Evolutionary conservation across 2,113 vertebrate genomes (phyloP).

Genomic region (Lasiurus borealis): DNA sequence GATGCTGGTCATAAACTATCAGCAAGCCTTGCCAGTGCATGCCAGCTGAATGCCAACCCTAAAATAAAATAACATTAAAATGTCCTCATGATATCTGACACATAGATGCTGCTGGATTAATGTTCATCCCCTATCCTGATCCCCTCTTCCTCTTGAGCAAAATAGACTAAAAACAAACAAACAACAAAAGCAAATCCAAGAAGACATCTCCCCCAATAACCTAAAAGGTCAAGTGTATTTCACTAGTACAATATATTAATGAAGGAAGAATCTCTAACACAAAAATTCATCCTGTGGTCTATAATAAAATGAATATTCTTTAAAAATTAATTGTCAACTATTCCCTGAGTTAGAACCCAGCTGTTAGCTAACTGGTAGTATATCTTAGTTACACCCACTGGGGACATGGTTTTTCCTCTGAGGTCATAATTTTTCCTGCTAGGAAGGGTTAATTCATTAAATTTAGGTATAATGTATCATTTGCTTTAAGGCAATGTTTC

Average conservation of each 20-base stretch:
- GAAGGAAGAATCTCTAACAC: neutral
- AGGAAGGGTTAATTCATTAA: neutral
- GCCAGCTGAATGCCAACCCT: neutral
- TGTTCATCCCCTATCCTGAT: neutral
- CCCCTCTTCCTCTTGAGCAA: neutral
- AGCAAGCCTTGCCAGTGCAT: neutral
- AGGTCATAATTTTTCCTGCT: slow-evolving; percentile 6
- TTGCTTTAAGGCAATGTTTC: neutral
- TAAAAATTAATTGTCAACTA: slow-evolving; percentile 6
- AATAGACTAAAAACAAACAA: slow-evolving; percentile 24
- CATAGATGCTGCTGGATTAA: slow-evolving; percentile 27
- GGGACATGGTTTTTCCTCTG: neutral
- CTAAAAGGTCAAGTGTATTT: neutral
- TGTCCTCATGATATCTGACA: slow-evolving; percentile 7
- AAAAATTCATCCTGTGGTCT: neutral
- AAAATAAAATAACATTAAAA: slow-evolving; percentile 45
- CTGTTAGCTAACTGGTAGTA: slow-evolving; percentile 24
- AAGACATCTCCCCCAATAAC: neutral
- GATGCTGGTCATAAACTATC: slow-evolving; percentile 57
- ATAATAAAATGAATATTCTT: neutral
- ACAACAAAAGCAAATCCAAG: neutral
- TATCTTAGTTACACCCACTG: neutral
- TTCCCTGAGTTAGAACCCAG: neutral
- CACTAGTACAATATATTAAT: neutral
- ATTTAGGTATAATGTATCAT: neutral